A percentile compares a stretch with the other conserved stretches of the same genome.
Evolutionary conservation across 2,113 vertebrate species (phyloP).

Genomic region (Paraplagusia blochii): DNA sequence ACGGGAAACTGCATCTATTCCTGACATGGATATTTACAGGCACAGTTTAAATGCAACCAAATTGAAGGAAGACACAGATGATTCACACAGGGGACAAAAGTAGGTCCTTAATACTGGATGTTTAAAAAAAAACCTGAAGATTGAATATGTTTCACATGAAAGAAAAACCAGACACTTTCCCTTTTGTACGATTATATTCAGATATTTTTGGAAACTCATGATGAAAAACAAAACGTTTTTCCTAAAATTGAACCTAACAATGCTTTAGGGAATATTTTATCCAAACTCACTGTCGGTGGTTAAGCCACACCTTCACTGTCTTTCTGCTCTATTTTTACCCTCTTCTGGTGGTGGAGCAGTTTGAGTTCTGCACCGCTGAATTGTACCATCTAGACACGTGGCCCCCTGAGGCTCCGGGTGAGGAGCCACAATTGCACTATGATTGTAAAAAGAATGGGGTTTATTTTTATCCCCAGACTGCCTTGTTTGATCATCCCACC

Average conservation of each 20-base stretch:
- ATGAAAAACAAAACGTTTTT: not conserved
- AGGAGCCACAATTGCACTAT: constrained; percentile 64
- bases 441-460: constrained; percentile 59
- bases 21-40: constrained; percentile 33
- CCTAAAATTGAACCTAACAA: not conserved
- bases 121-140: not conserved
- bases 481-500: constrained; percentile 57
- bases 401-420: constrained; percentile 41
- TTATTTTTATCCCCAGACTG: constrained; percentile 58
- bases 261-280: not conserved
- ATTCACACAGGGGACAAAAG: constrained; percentile 26
- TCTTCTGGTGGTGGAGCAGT: constrained; percentile 30
- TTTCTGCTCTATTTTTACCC: constrained; percentile 40
- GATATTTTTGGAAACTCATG: not conserved
- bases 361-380: constrained; percentile 68
- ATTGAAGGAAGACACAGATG: constrained; percentile 31
- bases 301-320: constrained; percentile 38
- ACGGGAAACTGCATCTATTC: constrained; percentile 38
- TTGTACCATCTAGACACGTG: constrained; percentile 51
- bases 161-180: not conserved
- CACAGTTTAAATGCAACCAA: constrained; percentile 42
- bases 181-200: not conserved
- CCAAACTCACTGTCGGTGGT: constrained; percentile 25
- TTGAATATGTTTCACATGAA: not conserved
- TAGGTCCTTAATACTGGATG: not conserved